Evolutionary conservation across 2,888 invertebrate genomes (phyloP).

Genomic region (Drosophila birchii): DNA sequence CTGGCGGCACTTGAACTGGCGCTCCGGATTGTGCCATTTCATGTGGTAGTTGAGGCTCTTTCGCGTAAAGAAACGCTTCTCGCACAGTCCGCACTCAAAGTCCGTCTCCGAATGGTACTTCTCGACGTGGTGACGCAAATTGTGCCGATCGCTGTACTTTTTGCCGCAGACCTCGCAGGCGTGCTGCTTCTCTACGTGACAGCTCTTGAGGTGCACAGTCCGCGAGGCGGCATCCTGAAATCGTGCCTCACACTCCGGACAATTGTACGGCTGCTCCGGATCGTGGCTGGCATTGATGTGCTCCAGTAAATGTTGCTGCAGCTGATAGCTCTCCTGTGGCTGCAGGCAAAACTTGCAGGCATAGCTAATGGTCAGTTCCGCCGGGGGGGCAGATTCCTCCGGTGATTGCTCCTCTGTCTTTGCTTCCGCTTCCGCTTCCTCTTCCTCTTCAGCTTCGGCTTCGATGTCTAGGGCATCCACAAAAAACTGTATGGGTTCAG

Average conservation of each 20-base stretch:
- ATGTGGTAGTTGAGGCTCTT: slow-evolving; percentile 82
- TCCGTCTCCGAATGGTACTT: slow-evolving; percentile 81
- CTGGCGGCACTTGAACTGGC: slow-evolving; percentile 75
- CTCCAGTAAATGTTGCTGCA: slow-evolving; percentile 70
- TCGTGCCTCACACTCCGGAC: slow-evolving; percentile 72
- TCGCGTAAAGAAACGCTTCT: slow-evolving; percentile 80
- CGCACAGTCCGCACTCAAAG: slow-evolving; percentile 78
- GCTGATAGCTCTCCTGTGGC: slow-evolving; percentile 68
- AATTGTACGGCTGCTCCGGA: slow-evolving; percentile 76
- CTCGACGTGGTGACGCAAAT: slow-evolving; percentile 78
- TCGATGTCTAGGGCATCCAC: slow-evolving; percentile 46
- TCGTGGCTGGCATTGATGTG: slow-evolving; percentile 73
- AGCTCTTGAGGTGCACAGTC: slow-evolving; percentile 77
- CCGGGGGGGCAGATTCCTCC: slow-evolving; percentile 20
- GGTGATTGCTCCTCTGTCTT: slow-evolving; percentile 13
- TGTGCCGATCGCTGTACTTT: slow-evolving; percentile 80
- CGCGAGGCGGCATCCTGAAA: slow-evolving; percentile 82
- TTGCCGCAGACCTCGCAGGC: slow-evolving; percentile 78
- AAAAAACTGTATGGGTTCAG: slow-evolving; percentile 54
- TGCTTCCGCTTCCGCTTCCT: not conserved
- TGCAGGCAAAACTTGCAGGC: slow-evolving; percentile 78
- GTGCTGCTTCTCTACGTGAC: slow-evolving; percentile 76
- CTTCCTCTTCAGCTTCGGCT: slow-evolving; percentile 4
- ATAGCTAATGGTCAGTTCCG: slow-evolving; percentile 60
- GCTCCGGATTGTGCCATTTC: slow-evolving; percentile 81